These are phyloP conservation scores for Martes martes DNA, from an alignment of 2,113 vertebrate species.

Conservation along the genomic window DNA sequence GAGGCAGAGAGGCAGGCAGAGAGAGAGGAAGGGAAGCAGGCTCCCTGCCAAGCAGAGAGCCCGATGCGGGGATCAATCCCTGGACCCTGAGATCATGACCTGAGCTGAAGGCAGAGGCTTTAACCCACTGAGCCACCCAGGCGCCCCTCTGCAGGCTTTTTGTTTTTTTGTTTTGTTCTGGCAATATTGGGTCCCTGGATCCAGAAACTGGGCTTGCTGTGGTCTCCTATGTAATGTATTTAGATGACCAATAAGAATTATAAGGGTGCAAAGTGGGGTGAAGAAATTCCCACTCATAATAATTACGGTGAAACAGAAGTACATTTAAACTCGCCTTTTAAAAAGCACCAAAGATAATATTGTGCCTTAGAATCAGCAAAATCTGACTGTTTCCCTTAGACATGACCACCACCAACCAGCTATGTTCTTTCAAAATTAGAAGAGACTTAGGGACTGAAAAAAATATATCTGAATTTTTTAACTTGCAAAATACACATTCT, in stretches of 20 bases:
- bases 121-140: too few species aligned
- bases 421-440: slow-evolving; percentile 20
- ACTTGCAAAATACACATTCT: background rate
- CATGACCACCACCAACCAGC: background rate
- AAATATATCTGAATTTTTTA: slow-evolving; percentile 1
- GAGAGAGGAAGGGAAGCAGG: too few species aligned
- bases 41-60: too few species aligned
- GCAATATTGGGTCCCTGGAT: slow-evolving; percentile 10
- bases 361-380: slow-evolving; percentile 10
- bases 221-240: background rate
- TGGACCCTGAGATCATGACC: too few species aligned
- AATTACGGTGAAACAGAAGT: background rate
- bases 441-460: background rate
- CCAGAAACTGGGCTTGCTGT: background rate
- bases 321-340: slow-evolving; percentile 35
- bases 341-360: background rate
- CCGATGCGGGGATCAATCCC: too few species aligned
- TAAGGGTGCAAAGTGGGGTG: background rate
- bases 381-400: background rate
- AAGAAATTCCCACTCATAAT: background rate
- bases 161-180: background rate
- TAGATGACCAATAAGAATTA: slow-evolving; percentile 27
- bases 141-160: background rate
- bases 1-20: too few species aligned
- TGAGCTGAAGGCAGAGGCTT: too few species aligned